Conservation (phyloP, 2,888 invertebrate species). For the Brachyptera putata region DNA sequence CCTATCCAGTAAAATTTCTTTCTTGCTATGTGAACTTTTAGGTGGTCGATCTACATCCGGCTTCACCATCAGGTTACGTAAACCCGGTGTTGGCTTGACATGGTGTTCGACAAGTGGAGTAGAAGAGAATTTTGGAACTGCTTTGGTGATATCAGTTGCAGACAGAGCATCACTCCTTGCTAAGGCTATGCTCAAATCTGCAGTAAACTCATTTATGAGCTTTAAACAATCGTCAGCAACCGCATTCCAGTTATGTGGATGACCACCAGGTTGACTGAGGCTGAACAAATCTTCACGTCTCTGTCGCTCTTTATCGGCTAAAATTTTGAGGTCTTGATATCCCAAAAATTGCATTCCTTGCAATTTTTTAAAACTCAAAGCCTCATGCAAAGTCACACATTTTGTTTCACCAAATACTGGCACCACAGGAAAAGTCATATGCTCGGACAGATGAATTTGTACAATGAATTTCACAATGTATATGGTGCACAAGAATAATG, state of each 20-base stretch:
- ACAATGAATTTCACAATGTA: conserved; percentile 67
- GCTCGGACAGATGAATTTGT: conserved; percentile 66
- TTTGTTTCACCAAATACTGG: conserved; percentile 39
- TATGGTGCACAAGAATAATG: conserved; percentile 65
- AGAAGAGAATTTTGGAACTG: too few species aligned
- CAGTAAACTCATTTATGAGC: conserved; percentile 59
- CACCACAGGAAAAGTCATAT: conserved; percentile 60
- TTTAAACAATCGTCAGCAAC: conserved; percentile 60
- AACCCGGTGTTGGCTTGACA: neutral
- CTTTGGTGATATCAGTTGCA: too few species aligned
- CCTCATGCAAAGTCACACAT: conserved; percentile 56
- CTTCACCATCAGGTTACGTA: neutral
- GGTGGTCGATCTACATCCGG: neutral
- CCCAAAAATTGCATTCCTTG: conserved; percentile 72
- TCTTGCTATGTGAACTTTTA: neutral
- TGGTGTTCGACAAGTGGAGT: neutral
- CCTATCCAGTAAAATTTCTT: neutral
- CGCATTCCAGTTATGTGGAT: conserved; percentile 82
- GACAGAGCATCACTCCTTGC: too few species aligned
- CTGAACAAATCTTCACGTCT: conserved; percentile 65
- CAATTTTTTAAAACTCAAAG: conserved; percentile 54
- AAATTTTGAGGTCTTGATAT: conserved; percentile 64
- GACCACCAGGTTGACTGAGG: conserved; percentile 77
- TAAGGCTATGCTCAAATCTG: conserved; percentile 18
- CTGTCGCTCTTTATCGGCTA: conserved; percentile 57